Evolutionary conservation across 2,113 vertebrate genomes (phyloP).

Genomic region (Baryphthengus martii): DNA sequence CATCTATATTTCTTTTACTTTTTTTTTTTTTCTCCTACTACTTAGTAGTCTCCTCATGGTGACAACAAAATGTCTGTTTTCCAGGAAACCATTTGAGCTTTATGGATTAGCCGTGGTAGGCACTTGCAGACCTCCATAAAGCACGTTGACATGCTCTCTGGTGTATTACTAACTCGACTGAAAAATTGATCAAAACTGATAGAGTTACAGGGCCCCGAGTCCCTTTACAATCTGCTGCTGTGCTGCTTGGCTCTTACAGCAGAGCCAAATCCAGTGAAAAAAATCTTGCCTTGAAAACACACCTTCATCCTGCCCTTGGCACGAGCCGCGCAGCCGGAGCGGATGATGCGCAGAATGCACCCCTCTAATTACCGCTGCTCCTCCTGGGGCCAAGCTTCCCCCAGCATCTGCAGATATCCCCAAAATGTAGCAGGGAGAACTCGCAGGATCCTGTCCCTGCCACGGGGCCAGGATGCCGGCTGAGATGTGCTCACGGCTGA

Average conservation of each 20-base stretch:
- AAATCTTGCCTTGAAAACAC: neutral
- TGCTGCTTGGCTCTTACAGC: neutral
- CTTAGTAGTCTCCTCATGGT: constrained; percentile 46
- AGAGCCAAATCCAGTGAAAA: neutral
- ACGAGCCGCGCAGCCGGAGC: rapidly evolving
- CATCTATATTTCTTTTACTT: neutral
- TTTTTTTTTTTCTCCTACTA: no score
- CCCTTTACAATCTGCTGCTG: neutral
- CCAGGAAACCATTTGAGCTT: constrained; percentile 40
- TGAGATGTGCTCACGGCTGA: neutral
- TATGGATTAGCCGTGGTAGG: constrained; percentile 46
- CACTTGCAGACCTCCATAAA: constrained; percentile 39
- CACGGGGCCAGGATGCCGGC: rapidly evolving
- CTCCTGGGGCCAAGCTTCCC: neutral
- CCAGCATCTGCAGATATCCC: neutral
- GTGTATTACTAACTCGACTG: constrained; percentile 35
- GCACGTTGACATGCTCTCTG: neutral
- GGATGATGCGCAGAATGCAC: neutral
- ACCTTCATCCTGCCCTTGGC: neutral
- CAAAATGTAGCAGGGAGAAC: neutral
- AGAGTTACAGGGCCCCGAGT: constrained; percentile 36
- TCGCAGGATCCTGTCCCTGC: neutral
- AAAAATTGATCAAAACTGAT: constrained; percentile 60
- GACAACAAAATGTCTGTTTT: constrained; percentile 46
- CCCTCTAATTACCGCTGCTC: rapidly evolving